Base-by-base conservation (phyloP, 2,113 vertebrate genomes). In the Nymphicus hollandicus region DNA sequence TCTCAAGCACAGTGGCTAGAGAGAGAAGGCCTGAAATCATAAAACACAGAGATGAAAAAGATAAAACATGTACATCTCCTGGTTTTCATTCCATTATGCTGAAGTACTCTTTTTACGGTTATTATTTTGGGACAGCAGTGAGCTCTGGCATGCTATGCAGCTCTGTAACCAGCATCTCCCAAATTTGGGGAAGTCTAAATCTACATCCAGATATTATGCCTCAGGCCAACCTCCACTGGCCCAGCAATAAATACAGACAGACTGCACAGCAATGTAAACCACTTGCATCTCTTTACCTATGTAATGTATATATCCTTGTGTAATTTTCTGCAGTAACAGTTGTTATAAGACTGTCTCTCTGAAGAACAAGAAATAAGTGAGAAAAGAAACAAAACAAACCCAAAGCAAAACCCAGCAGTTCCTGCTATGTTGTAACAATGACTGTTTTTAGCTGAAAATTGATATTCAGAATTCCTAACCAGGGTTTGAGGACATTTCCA, bases 341-440 rank as follows among this genome's bases (percentile, higher is more conserved):
- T 66, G 7, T 17, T 80, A 20, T 9, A 87, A 72, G 15, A n/a
- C 33, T 53, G 1, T 33, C 12, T 44, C 55, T 76, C 31, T 52
- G 23, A 78, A 71, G 24, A 44, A 35, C 7, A 93, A 77, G 18
- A 43, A 65, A 88, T 46, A 31, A 64, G 7, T 8, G 2, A 17
- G 9, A 7, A 8, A 41, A 33, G 55, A 43, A 44, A 3, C 2
- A 16, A 58, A 70, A n/a, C 6, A 18, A 55, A 28, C 12, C 28
- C 7, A 25, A 27, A 35, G 37, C 17, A 25, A 60, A 70, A 58
- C 14, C 3, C 0, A 1, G 5, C 11, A 46, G 7, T n/a, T 81
- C n/a, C 41, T 35, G 12, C 25, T 50, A 15, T 9, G n/a, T 18
- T 47, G 25, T 31, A 66, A 65, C 23, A 87, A 55, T 24, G 6